Evolutionary conservation across 2,888 invertebrate species (phyloP).

Genomic region (Frankliniella fusca): DNA sequence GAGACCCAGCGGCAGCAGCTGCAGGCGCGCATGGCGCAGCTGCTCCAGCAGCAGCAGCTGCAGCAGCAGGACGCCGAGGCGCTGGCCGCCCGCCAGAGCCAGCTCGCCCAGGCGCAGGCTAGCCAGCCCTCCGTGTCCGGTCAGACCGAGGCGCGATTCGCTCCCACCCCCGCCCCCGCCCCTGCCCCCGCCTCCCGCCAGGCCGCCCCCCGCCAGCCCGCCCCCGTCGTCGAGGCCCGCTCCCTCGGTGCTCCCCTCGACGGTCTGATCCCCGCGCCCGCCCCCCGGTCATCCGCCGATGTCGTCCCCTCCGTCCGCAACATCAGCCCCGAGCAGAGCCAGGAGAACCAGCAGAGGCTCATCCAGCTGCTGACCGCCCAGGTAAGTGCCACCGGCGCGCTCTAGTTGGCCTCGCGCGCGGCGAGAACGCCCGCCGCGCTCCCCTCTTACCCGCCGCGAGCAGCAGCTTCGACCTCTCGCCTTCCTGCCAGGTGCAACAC

Average conservation of each 20-base stretch:
- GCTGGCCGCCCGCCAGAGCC: conserved; percentile 29
- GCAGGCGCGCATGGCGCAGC: conserved; percentile 31
- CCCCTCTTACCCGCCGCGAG: not conserved
- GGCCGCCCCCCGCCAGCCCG: conserved; percentile 41
- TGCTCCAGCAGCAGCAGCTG: conserved; percentile 31
- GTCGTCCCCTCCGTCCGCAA: conserved; percentile 44
- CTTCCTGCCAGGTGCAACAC: conserved; percentile 43
- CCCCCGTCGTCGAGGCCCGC: conserved; percentile 39
- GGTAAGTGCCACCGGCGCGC: conserved; percentile 35
- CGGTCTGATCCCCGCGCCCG: conserved; percentile 39
- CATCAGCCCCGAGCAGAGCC: conserved; percentile 45
- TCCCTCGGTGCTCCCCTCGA: conserved; percentile 42
- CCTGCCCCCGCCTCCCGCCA: conserved; percentile 33
- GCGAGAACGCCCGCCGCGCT: not conserved
- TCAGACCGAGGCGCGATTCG: conserved; percentile 38
- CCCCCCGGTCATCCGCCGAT: conserved; percentile 41
- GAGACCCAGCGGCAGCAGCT: conserved; percentile 33
- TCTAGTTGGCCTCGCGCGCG: too few relatives aligned
- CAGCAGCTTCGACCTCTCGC: not conserved
- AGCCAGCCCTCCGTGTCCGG: conserved; percentile 25
- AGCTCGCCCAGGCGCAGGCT: conserved; percentile 34
- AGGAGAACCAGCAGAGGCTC: conserved; percentile 51
- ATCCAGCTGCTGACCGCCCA: conserved; percentile 52
- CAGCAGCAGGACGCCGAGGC: conserved; percentile 30
- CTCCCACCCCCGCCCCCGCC: conserved; percentile 38